A percentile compares a stretch with the other conserved stretches of the same genome.
phyloP scores from a whole-genome alignment of 2,113 vertebrate species.

The Tachysurus fulvidraco region DNA sequence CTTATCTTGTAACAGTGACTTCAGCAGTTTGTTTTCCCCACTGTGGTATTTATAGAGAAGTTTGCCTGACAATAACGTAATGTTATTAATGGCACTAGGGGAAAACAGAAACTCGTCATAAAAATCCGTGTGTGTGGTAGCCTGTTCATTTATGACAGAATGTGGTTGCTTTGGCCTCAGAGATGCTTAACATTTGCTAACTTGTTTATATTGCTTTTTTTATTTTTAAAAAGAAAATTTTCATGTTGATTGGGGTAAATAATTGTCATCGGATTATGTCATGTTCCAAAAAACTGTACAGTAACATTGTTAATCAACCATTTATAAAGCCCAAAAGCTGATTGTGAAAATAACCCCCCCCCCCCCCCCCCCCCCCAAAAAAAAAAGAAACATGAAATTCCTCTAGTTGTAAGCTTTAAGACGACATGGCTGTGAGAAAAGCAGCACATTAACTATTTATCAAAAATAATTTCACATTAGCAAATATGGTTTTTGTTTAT shows the following conservation, averaged over 20 bases:
- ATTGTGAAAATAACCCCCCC: too few species aligned
- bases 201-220: neutral
- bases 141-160: neutral
- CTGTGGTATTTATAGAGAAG: neutral
- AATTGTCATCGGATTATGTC: neutral
- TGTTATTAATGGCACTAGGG: neutral
- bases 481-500: too few species aligned
- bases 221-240: neutral
- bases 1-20: neutral
- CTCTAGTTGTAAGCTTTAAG: neutral
- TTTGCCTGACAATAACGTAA: neutral
- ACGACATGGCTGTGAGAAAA: neutral
- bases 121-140: neutral
- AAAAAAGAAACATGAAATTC: too few species aligned
- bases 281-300: neutral
- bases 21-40: neutral
- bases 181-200: neutral
- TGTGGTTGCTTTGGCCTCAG: neutral
- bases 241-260: neutral
- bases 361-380: too few species aligned
- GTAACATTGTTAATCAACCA: neutral
- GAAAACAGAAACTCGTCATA: neutral
- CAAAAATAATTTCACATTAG: too few species aligned
- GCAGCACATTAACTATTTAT: neutral
- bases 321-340: neutral